phyloP scores from a whole-genome alignment of 2,113 vertebrate species.

The Forbesichthys papilliferus region DNA sequence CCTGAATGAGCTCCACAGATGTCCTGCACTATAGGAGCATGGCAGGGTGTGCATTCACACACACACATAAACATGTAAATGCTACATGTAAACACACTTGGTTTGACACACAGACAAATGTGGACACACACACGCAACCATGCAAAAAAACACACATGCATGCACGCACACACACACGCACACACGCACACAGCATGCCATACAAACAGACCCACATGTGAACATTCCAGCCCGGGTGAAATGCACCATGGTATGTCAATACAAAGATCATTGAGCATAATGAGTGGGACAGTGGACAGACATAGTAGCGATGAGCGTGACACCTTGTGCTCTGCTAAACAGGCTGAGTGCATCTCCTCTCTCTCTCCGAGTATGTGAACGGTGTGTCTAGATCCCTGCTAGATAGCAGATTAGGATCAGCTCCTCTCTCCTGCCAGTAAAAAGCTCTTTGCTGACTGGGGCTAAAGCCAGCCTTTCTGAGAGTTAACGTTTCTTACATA shows the following conservation, averaged over 20 bases:
- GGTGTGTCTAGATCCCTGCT: conserved; percentile 64
- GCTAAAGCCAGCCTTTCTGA: conserved; percentile 79
- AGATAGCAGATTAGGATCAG: conserved; percentile 74
- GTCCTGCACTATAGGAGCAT: conserved; percentile 13
- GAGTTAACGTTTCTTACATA: conserved; percentile 56
- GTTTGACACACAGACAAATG: conserved; percentile 1
- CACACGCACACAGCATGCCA: conserved; percentile 4
- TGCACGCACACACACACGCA: background rate
- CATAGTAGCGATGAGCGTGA: conserved; percentile 62
- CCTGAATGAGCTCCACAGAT: conserved; percentile 62
- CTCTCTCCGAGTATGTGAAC: conserved; percentile 65
- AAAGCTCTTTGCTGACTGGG: conserved; percentile 78
- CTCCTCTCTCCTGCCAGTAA: conserved; percentile 72
- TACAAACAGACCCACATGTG: conserved; percentile 33
- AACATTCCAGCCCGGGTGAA: conserved; percentile 43
- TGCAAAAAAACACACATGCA: background rate
- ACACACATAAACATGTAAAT: background rate
- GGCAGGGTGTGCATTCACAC: conserved; percentile 4
- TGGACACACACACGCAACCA: background rate
- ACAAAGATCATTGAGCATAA: conserved; percentile 66
- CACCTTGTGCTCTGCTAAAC: conserved; percentile 61
- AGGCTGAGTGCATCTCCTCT: conserved; percentile 23
- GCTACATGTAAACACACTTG: conserved; percentile 14
- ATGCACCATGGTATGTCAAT: conserved; percentile 63
- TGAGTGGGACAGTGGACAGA: conserved; percentile 65